Evolutionary conservation across 2,888 invertebrate genomes (phyloP), one percentile per base, ranked within the genome.

Genomic region (Tetranychus piercei): DNA sequence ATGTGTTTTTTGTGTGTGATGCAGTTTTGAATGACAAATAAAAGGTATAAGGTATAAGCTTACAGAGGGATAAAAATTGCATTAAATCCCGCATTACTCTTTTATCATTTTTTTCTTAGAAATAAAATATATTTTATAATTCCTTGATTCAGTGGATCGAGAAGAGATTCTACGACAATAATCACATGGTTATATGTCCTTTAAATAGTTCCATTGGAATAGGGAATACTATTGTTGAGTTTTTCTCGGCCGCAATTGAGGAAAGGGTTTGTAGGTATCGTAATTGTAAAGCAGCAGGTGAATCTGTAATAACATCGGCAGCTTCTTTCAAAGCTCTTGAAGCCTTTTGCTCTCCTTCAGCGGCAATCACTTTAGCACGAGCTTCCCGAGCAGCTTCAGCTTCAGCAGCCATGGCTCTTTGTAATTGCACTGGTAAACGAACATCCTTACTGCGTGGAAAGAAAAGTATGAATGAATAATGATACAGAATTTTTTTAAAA

Each of bases 271-370:
- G 94, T 67, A 92, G 85, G 82, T 91, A 91, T 20, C 91, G 79
- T 18, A 80, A 78, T 73, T 80, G 80, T 18, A 79, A 73, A 20
- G 79, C 79, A 1, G 79, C 80, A 6, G 83, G 82, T 4, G 82
- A 81, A 74, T 82, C 81, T 15, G 79, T 79, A 76, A 84, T 82
- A 34, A 84, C 81, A 76, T 84, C 83, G 5, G 84, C 84, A 8
- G 85, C 85, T 77, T 84, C 83, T 76, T 83, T 83, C 75, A 84
- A 80, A 11, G 84, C 82, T 15, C 81, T 79, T 2, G 94, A 92
- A 1, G 96, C 95, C 81, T 94, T 93, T 81, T 94, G 93, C 82
- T 97, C 96, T 44, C 96, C 96, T 82, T 95, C 94, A 3, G 95
- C 95, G 0, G 94, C 94, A 78, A 95, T 94, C 1, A 95, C 93